Percentiles rank a stretch among this genome's conserved stretches.
Evolutionary conservation across 37 sponge, comb jelly and placozoan genomes (phyloP).

Genomic region (Geodia barretti): DNA sequence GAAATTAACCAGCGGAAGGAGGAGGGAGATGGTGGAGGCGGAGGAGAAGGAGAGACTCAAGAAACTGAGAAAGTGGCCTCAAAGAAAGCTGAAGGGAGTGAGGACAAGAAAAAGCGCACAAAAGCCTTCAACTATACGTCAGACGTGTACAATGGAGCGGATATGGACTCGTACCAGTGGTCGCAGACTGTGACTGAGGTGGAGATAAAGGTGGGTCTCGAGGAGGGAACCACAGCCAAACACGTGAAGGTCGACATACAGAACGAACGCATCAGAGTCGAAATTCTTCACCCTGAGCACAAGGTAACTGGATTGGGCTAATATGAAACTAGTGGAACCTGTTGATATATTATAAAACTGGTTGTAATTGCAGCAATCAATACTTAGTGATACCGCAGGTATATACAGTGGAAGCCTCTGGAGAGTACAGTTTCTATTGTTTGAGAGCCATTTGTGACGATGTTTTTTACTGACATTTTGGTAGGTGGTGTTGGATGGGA

Average conservation of each 20-base stretch:
- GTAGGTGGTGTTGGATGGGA: constrained; percentile 59
- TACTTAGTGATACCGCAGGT: not conserved
- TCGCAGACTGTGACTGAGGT: constrained; percentile 86
- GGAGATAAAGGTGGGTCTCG: constrained; percentile 74
- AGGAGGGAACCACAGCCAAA: constrained; percentile 66
- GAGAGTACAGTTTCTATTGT: too few species aligned
- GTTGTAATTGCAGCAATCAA: too few species aligned
- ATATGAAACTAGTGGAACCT: too few species aligned
- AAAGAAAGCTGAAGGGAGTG: not conserved
- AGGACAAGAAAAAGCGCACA: not conserved
- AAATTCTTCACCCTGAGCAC: constrained; percentile 46
- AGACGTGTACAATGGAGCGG: constrained; percentile 89
- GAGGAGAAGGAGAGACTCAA: not conserved
- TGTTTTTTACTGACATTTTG: too few species aligned
- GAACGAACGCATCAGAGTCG: constrained; percentile 75
- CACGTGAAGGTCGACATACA: constrained; percentile 81
- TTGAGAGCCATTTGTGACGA: too few species aligned
- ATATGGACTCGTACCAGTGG: constrained; percentile 87
- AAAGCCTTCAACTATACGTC: constrained; percentile 19
- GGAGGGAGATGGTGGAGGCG: not conserved
- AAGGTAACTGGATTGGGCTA: too few species aligned
- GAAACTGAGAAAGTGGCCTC: not conserved
- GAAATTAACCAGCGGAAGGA: not conserved
- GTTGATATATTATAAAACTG: too few species aligned
- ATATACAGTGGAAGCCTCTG: too few species aligned